phyloP scores from a whole-genome alignment of 2,113 vertebrate genomes.

The Madoqua kirkii region DNA sequence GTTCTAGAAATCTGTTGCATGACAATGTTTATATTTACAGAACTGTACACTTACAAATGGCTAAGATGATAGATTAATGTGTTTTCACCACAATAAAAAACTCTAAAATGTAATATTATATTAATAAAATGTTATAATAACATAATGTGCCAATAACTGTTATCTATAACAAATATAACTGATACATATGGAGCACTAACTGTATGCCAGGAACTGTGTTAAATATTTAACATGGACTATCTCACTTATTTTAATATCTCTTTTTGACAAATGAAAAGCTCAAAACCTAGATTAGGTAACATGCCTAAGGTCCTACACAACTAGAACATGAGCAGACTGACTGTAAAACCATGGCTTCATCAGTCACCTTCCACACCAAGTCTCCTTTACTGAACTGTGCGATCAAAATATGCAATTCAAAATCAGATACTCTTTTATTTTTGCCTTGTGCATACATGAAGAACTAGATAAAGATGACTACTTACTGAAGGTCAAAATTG shows the following conservation, averaged over 20 bases:
- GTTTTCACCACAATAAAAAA: background rate
- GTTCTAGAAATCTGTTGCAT: background rate
- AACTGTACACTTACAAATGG: background rate
- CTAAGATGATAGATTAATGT: background rate
- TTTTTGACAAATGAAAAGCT: background rate
- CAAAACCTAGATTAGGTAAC: background rate
- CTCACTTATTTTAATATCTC: background rate
- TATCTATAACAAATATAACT: background rate
- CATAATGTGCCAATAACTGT: background rate
- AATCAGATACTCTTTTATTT: background rate
- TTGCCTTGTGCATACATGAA: background rate
- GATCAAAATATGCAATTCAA: background rate
- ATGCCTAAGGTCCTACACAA: background rate
- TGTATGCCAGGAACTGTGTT: background rate
- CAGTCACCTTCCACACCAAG: background rate
- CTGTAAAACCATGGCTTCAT: background rate
- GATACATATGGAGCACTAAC: background rate
- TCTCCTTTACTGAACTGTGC: background rate
- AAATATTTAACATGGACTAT: background rate
- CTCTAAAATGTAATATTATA: background rate
- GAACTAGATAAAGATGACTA: background rate
- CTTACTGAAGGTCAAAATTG: background rate
- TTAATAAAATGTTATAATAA: background rate
- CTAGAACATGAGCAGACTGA: background rate
- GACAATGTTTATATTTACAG: background rate